phyloP scores from a whole-genome alignment of 2,113 vertebrate species.

The Podarcis cretensis region DNA sequence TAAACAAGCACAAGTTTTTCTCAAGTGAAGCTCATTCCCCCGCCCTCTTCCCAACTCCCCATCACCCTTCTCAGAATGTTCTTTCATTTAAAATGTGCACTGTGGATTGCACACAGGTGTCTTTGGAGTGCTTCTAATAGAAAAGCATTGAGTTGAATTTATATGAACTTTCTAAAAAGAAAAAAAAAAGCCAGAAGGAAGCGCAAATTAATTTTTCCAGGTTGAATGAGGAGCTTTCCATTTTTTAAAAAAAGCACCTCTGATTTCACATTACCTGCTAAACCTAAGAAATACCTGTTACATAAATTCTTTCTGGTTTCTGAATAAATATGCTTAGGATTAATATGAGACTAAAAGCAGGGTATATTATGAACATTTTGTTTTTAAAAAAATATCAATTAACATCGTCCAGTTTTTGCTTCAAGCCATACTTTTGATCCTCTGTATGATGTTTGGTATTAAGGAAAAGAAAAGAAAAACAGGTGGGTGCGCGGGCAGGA shows the following conservation, averaged over 20 bases:
- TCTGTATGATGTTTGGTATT: slow-evolving; percentile 29
- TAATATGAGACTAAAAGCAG: slow-evolving; percentile 50
- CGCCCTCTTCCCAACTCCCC: slow-evolving; percentile 40
- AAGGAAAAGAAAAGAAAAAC: slow-evolving; percentile 39
- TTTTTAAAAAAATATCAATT: slow-evolving; percentile 7
- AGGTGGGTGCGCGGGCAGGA: neutral
- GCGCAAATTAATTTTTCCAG: slow-evolving; percentile 66
- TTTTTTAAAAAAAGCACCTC: slow-evolving; percentile 42
- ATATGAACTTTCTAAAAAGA: slow-evolving; percentile 68
- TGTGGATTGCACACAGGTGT: slow-evolving; percentile 81
- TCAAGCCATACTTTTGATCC: neutral
- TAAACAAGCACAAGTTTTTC: slow-evolving; percentile 56
- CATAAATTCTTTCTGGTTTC: slow-evolving; percentile 55
- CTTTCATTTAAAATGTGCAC: slow-evolving; percentile 75
- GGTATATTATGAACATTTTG: slow-evolving; percentile 47
- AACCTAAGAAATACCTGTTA: slow-evolving; percentile 65
- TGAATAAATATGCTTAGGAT: slow-evolving; percentile 23
- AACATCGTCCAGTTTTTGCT: slow-evolving; percentile 32
- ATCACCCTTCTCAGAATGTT: slow-evolving; percentile 32
- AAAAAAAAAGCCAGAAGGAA: slow-evolving; percentile 43
- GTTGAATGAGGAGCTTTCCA: slow-evolving; percentile 67
- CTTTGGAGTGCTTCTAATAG: slow-evolving; percentile 70
- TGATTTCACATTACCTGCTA: slow-evolving; percentile 65
- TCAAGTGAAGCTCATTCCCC: slow-evolving; percentile 34
- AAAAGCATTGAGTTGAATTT: slow-evolving; percentile 43